phyloP scores from a whole-genome alignment of 2,888 invertebrate genomes.

The Agrochola lota region DNA sequence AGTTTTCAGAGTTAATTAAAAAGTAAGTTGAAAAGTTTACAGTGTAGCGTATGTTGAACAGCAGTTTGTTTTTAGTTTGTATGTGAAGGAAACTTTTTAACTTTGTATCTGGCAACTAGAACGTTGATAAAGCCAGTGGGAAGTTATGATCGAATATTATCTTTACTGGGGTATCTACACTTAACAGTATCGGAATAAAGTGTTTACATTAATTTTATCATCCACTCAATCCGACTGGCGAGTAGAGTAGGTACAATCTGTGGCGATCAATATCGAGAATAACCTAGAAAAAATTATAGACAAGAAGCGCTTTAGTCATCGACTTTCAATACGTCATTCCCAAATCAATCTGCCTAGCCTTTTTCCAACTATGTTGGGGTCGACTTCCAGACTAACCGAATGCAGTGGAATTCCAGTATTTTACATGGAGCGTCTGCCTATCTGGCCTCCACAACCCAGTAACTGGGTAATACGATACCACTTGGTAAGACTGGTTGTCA shows the following conservation, averaged over 20 bases:
- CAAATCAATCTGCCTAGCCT: not conserved
- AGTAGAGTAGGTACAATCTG: not conserved
- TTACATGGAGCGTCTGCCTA: too few species aligned
- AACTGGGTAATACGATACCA: too few species aligned
- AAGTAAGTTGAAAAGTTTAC: conserved; percentile 32
- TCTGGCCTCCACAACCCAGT: too few species aligned
- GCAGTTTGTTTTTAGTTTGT: conserved; percentile 18
- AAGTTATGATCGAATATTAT: not conserved
- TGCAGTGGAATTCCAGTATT: too few species aligned
- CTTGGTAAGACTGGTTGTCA: too few species aligned
- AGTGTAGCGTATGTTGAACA: conserved; percentile 23
- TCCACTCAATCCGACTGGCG: not conserved
- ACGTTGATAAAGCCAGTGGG: too few species aligned
- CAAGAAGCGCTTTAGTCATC: not conserved
- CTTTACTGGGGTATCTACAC: not conserved
- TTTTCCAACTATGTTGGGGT: too few species aligned
- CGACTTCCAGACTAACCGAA: too few species aligned
- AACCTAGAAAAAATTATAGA: not conserved
- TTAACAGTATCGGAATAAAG: not conserved
- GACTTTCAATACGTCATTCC: not conserved
- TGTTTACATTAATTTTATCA: conserved; percentile 11
- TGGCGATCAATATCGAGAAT: not conserved
- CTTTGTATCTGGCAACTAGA: conserved; percentile 8
- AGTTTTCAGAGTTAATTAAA: conserved; percentile 52
- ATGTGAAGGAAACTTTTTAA: not conserved